These are phyloP conservation scores for Cyprinodon tularosa DNA, from an alignment of 2,113 vertebrate species.

Conservation along the genomic window DNA sequence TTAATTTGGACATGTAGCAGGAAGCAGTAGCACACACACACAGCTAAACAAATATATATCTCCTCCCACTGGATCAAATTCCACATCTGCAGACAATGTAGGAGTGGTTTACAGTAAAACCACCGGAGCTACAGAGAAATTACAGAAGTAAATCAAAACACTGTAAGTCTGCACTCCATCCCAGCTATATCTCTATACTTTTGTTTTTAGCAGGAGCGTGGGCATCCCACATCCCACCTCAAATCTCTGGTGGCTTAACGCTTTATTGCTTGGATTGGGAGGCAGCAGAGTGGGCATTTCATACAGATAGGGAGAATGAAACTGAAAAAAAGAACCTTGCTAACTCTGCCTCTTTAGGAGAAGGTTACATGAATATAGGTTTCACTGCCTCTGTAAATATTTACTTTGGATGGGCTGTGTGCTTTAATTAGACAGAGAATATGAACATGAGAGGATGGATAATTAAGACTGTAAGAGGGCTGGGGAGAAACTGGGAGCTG, in stretches of 20 bases:
- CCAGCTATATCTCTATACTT: conserved; percentile 68
- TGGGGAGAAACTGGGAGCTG: conserved; percentile 9
- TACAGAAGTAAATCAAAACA: conserved; percentile 76
- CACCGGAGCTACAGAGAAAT: conserved; percentile 63
- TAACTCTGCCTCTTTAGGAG: conserved; percentile 39
- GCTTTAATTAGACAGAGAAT: conserved; percentile 57
- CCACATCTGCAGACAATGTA: conserved; percentile 75
- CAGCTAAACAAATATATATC: conserved; percentile 20
- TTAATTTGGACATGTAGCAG: conserved; percentile 17
- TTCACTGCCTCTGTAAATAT: conserved; percentile 58
- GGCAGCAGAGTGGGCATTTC: conserved; percentile 46
- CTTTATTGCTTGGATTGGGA: conserved; percentile 46
- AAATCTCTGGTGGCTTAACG: conserved; percentile 48
- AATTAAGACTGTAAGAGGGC: conserved; percentile 17
- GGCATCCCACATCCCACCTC: conserved; percentile 62
- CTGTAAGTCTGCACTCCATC: conserved; percentile 47
- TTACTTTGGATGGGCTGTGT: conserved; percentile 43
- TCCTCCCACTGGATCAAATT: conserved; percentile 43
- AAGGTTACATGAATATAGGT: conserved; percentile 31
- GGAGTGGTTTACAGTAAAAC: conserved; percentile 78
- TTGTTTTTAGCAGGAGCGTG: conserved; percentile 68
- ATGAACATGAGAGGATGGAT: conserved; percentile 28
- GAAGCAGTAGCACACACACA: conserved; percentile 17
- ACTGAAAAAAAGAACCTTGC: conserved; percentile 3
- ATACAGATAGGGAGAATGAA: conserved; percentile 28